Conservation (phyloP, 2,888 invertebrate species). For the Cepaea hortensis region DNA sequence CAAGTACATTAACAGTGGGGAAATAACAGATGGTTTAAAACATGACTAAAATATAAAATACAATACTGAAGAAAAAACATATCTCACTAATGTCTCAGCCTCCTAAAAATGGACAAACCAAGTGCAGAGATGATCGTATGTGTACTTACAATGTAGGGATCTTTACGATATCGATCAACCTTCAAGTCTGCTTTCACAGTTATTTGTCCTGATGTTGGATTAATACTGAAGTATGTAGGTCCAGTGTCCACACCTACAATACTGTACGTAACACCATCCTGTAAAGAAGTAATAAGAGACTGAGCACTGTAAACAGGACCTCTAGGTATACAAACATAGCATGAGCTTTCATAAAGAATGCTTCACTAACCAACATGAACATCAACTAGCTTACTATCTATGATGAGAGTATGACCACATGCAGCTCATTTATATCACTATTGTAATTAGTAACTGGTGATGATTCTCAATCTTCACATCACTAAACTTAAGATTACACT, state of each 20-base stretch:
- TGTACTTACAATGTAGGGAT: slow-evolving; percentile 43
- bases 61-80: background rate
- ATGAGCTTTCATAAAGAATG: too few species aligned
- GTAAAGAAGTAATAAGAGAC: slow-evolving; percentile 4
- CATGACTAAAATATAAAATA: background rate
- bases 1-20: background rate
- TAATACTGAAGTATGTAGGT: slow-evolving; percentile 56
- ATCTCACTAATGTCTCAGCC: background rate
- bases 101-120: background rate
- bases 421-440: too few species aligned
- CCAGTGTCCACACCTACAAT: slow-evolving; percentile 33
- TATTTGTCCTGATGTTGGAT: slow-evolving; percentile 57
- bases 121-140: background rate
- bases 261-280: slow-evolving; percentile 45
- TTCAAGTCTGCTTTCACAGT: slow-evolving; percentile 54
- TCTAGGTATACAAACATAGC: too few species aligned
- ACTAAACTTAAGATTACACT: too few species aligned
- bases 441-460: too few species aligned
- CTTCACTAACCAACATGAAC: too few species aligned
- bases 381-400: too few species aligned
- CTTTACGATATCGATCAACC: slow-evolving; percentile 80
- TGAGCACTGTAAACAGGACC: background rate
- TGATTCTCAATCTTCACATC: too few species aligned
- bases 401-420: too few species aligned
- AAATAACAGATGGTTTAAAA: background rate